Evolutionary conservation across 2,797 vertebrate genomes (phyloP).

Genomic region (Clangula hyemalis): DNA sequence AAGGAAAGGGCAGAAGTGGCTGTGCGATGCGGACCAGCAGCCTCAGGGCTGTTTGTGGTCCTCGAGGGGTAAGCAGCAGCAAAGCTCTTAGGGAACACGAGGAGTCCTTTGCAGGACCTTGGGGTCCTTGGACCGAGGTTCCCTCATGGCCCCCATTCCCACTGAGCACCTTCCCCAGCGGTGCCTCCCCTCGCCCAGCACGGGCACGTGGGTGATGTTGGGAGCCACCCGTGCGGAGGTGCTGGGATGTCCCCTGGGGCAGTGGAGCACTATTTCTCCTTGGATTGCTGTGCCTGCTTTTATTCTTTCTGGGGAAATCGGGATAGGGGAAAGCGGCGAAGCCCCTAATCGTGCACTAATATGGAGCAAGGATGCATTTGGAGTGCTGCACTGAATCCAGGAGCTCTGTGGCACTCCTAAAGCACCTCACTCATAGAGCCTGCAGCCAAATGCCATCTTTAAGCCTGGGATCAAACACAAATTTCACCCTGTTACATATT

Average conservation of each 20-base stretch:
- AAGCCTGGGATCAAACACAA: neutral
- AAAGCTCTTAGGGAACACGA: neutral
- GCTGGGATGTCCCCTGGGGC: neutral
- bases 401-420: neutral
- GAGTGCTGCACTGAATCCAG: neutral
- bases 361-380: neutral
- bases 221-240: neutral
- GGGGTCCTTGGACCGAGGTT: neutral
- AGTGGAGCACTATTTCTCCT: neutral
- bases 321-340: neutral
- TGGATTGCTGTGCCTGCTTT: neutral
- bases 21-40: neutral
- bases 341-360: neutral
- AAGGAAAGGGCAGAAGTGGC: neutral
- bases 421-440: neutral
- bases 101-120: neutral
- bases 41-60: neutral
- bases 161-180: neutral
- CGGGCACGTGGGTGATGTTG: neutral
- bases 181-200: neutral
- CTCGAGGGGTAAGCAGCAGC: neutral
- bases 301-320: neutral
- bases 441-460: neutral
- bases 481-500: neutral
- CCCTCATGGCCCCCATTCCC: neutral